Evolutionary conservation across 2,797 vertebrate species (phyloP), one percentile per base, ranked within the genome.

Genomic region (Sphenodon punctatus): DNA sequence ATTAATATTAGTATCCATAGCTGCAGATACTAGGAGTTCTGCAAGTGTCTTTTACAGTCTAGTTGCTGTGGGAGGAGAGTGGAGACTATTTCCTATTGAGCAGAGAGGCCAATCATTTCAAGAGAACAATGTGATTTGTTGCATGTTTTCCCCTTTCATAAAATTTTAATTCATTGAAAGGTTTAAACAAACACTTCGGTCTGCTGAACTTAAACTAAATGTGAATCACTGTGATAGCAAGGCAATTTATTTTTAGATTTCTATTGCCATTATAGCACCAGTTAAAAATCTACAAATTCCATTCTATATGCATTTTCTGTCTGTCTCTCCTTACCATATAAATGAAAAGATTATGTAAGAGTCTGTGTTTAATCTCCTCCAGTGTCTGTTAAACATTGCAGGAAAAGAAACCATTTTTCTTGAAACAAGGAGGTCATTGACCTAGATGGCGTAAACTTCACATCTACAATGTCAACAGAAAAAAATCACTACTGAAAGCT

Each of bases 271-370:
- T 53, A 69, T 39, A 81, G 23, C 53, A 82, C 76, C 45, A 49
- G 74, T 72, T 71, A 90, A 79, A 87, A 86, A 25, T 79, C 69
- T 64, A 67, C 67, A 86, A 80, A 88, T 80, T 68, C 42, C 30
- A 27, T 87, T 88, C 76, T 75, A 34, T 91, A 88, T 89, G 56
- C 81, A 80, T 49, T 64, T n/a, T 75, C 75, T 82, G 58, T 70
- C 84, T 55, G 49, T 67, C 82, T 89, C 78, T 60, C 81, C 48
- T 91, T 89, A 89, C 79, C 89, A 92, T 89, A 89, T 38, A 91
- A 94, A 93, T 93, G 89, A 84, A 90, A 91, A 92, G 85, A 91
- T 92, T 89, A 89, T 85, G 73, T 90, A 89, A 90, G 55, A 70
- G 41, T 53, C 76, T 88, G 75, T 89, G 88, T 87, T 92, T 93